phyloP scores from a whole-genome alignment of 2,797 vertebrate genomes.

The Kryptopterus vitreolus region DNA sequence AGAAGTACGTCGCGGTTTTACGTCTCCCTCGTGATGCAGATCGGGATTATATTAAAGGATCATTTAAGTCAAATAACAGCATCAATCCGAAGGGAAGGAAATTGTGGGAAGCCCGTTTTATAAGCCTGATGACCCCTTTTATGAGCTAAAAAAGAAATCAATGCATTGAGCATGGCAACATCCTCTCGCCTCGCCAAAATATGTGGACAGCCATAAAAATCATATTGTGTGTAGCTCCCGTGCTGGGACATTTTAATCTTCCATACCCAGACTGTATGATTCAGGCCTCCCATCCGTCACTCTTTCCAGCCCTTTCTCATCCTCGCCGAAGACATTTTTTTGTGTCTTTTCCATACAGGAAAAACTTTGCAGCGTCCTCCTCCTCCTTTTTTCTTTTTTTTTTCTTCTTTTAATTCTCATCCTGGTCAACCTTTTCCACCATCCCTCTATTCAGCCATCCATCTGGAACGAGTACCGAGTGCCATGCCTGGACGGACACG shows the following conservation, averaged over 20 bases:
- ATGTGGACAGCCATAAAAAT: conserved; percentile 26
- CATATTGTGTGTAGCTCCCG: conserved; percentile 26
- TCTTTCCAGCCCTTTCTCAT: conserved; percentile 33
- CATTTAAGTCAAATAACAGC: neutral
- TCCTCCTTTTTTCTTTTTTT: too few species aligned
- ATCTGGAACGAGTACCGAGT: conserved; percentile 2
- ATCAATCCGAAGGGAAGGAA: neutral
- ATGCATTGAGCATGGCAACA: neutral
- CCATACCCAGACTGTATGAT: conserved; percentile 48
- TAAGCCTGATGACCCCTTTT: neutral
- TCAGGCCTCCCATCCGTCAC: conserved; percentile 33
- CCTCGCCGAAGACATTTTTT: neutral
- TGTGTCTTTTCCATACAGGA: conserved; percentile 25
- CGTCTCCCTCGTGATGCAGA: neutral
- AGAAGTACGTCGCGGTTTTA: neutral
- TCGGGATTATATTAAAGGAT: neutral
- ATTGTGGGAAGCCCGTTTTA: neutral
- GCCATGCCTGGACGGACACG: conserved; percentile 1
- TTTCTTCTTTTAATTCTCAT: conserved; percentile 50
- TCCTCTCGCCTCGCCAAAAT: conserved; percentile 3
- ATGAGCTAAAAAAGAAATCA: neutral
- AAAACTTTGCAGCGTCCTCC: conserved; percentile 32
- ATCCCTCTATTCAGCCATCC: conserved; percentile 8
- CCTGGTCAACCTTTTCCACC: conserved; percentile 47
- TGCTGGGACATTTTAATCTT: conserved; percentile 40